Percentiles rank a stretch among this genome's conserved stretches.
These are phyloP conservation scores for Platanista minor DNA, from an alignment of 2,113 vertebrate genomes.

Conservation along the genomic window DNA sequence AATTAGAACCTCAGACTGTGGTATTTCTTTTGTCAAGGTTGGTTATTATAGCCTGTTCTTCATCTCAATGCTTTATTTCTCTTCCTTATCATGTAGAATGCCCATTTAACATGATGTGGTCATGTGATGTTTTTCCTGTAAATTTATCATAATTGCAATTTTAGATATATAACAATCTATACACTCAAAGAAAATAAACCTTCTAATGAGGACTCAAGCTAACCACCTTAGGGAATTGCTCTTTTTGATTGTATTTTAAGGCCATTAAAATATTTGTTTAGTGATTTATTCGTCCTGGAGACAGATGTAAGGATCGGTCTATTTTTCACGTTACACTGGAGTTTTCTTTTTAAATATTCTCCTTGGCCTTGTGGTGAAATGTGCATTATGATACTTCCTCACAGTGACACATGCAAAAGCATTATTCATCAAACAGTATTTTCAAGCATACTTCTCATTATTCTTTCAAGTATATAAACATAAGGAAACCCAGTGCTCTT, in stretches of 20 bases:
- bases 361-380: conserved; percentile 50
- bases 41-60: neutral
- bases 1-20: neutral
- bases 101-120: neutral
- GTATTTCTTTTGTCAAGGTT: neutral
- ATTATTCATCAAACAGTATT: conserved; percentile 47
- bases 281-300: conserved; percentile 64
- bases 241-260: conserved; percentile 52
- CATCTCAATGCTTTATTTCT: neutral
- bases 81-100: neutral
- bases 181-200: conserved; percentile 49
- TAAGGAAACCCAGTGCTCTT: conserved; percentile 9
- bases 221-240: conserved; percentile 15
- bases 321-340: conserved; percentile 53
- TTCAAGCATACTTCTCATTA: conserved; percentile 48
- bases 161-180: neutral
- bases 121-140: conserved; percentile 15
- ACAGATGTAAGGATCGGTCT: conserved; percentile 38
- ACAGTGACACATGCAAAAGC: neutral
- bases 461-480: conserved; percentile 38
- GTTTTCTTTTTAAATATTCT: conserved; percentile 65
- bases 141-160: conserved; percentile 42
- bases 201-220: conserved; percentile 42
- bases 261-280: conserved; percentile 67
- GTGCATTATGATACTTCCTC: conserved; percentile 39